Percentiles rank a stretch among this genome's conserved stretches.
phyloP scores from a whole-genome alignment of 2,797 vertebrate genomes.

The Phoebastria nigripes region DNA sequence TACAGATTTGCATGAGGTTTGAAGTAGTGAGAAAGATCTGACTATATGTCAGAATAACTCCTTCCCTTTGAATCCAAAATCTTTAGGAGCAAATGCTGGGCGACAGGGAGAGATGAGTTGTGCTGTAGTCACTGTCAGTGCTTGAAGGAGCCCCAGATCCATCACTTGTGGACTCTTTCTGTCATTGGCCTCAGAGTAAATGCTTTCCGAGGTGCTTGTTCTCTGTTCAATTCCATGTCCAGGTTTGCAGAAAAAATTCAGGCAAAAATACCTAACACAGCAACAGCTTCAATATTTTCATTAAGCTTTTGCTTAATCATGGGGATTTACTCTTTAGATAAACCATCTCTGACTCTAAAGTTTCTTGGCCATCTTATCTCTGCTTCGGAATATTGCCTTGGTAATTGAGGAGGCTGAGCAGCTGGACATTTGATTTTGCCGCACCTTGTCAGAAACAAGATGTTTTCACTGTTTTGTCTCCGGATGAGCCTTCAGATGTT shows the following conservation, averaged over 20 bases:
- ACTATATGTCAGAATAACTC: neutral
- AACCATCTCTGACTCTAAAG: neutral
- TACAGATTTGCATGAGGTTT: neutral
- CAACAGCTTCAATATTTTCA: neutral
- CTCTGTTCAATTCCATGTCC: neutral
- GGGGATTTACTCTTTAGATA: neutral
- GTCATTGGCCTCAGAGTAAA: neutral
- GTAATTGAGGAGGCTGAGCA: neutral
- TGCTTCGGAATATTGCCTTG: neutral
- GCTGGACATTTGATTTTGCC: neutral
- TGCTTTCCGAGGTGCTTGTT: neutral
- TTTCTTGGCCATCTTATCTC: neutral
- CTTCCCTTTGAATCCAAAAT: neutral
- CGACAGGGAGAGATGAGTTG: neutral
- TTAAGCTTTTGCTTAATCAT: neutral
- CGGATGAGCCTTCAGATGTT: neutral
- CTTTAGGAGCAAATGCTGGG: neutral
- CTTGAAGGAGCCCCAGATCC: neutral
- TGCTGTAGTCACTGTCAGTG: neutral
- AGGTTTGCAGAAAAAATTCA: neutral
- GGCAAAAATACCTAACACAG: neutral
- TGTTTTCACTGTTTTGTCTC: neutral
- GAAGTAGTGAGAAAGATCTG: neutral
- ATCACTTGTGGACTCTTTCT: neutral
- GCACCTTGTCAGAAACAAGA: neutral